Conservation (phyloP, 2,113 vertebrate species). For the Labeo rohita region DNA sequence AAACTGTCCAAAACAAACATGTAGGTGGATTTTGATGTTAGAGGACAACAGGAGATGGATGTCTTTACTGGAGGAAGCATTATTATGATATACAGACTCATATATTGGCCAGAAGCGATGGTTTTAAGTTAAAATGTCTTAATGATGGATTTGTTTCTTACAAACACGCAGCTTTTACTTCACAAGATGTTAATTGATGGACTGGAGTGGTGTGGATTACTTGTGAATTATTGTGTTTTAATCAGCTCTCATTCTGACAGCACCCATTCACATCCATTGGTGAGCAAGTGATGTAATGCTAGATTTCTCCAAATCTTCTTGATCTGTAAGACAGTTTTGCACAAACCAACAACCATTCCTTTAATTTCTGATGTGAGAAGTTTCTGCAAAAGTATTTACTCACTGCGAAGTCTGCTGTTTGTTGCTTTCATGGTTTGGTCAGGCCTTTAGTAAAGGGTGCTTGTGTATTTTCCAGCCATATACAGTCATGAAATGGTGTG, state of each 20-base stretch:
- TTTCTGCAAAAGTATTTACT: not conserved
- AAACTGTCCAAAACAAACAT: too few species aligned
- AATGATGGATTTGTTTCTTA: too few species aligned
- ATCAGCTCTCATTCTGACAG: not conserved
- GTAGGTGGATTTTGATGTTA: too few species aligned
- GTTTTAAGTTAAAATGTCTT: too few species aligned
- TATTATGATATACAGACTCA: too few species aligned
- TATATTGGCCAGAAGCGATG: too few species aligned
- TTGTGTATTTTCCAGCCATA: not conserved
- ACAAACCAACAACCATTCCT: not conserved
- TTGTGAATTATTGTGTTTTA: not conserved
- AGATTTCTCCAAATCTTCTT: not conserved
- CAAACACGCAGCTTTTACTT: too few species aligned
- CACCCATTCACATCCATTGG: not conserved
- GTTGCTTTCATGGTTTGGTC: constrained; percentile 7
- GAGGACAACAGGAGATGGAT: too few species aligned
- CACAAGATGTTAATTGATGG: too few species aligned
- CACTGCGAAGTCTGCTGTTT: not conserved
- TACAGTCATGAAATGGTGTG: constrained; percentile 22
- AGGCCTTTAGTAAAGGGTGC: not conserved
- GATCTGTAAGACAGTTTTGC: not conserved
- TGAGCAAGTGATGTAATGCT: too few species aligned
- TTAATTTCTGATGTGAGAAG: not conserved
- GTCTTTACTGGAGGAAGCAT: too few species aligned
- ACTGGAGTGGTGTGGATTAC: too few species aligned